A percentile compares a stretch with the other conserved stretches of the same genome.
phyloP scores from a whole-genome alignment of 2,888 invertebrate genomes.

The Hydroisotoma schaefferi region DNA sequence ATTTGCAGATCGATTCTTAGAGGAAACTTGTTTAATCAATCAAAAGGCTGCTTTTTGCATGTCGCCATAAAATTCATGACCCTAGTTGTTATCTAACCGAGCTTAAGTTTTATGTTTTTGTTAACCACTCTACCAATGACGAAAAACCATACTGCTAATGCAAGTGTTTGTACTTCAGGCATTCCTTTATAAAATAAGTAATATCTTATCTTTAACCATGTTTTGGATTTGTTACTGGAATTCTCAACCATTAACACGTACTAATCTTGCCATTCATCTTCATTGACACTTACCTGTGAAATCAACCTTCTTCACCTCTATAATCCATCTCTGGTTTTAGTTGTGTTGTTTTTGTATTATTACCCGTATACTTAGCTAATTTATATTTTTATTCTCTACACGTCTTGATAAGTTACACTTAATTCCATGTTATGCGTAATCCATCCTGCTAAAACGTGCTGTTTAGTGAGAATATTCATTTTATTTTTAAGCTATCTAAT shows the following conservation, averaged over 20 bases:
- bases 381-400: no score
- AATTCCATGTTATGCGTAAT: no score
- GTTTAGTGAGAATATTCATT: slow-evolving; percentile 15
- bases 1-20: background rate
- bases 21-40: slow-evolving; percentile 43
- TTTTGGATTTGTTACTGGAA: background rate
- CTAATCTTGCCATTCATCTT: slow-evolving; percentile 49
- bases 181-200: background rate
- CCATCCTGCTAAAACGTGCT: background rate
- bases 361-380: no score
- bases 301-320: slow-evolving; percentile 18
- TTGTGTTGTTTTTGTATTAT: background rate
- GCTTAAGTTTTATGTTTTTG: no score
- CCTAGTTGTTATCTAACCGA: no score
- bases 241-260: slow-evolving; percentile 47
- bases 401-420: no score
- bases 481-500: slow-evolving; percentile 3
- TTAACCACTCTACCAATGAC: no score
- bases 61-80: background rate
- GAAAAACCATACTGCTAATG: no score
- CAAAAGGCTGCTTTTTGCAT: slow-evolving; percentile 16
- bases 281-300: slow-evolving; percentile 49
- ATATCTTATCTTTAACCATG: background rate
- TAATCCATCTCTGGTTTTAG: no score
- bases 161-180: no score